phyloP scores from a whole-genome alignment of 2,113 vertebrate genomes.

The Burhinus bistriatus region DNA sequence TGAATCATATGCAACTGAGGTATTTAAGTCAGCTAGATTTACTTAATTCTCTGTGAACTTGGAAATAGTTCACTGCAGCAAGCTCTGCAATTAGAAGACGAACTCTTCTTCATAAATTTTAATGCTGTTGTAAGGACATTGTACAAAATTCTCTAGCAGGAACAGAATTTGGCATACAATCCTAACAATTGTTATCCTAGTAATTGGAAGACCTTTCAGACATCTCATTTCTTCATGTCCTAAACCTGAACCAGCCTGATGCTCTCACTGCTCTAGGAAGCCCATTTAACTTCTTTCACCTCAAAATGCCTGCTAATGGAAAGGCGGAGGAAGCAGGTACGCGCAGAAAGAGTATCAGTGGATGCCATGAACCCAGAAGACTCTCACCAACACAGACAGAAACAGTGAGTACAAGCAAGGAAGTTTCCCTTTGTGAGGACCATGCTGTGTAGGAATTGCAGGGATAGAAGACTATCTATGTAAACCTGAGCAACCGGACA shows the following conservation, averaged over 20 bases:
- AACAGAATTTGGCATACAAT: background rate
- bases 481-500: background rate
- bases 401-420: background rate
- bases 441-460: background rate
- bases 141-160: background rate
- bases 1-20: background rate
- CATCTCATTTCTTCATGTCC: background rate
- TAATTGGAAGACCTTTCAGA: background rate
- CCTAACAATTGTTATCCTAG: background rate
- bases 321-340: background rate
- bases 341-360: background rate
- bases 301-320: background rate
- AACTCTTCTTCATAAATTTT: background rate
- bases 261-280: background rate
- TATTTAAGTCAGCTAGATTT: background rate
- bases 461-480: background rate
- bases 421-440: background rate
- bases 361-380: background rate
- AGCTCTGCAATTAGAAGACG: background rate
- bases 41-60: background rate
- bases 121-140: background rate
- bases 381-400: background rate
- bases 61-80: background rate
- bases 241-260: background rate
- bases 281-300: background rate